phyloP scores from a whole-genome alignment of 1,140 invertebrate genomes.

The Sarcophaga bullata region DNA sequence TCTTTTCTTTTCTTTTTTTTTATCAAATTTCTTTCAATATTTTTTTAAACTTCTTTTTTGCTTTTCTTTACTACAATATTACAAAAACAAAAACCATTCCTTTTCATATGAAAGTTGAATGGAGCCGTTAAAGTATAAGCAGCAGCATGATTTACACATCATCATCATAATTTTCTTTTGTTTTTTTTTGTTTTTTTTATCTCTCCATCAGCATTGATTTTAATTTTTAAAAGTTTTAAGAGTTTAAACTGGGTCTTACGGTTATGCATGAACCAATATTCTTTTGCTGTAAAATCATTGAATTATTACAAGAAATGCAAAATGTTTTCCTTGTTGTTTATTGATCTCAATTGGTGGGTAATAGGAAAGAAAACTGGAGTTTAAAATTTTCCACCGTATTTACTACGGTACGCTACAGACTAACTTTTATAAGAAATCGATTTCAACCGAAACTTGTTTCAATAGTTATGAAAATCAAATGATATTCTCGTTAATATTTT shows the following conservation, averaged over 20 bases:
- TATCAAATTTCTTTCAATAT: neutral
- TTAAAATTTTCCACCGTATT: no score
- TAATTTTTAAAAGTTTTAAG: neutral
- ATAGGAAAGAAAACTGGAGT: neutral
- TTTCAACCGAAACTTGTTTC: no score
- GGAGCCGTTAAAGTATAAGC: neutral
- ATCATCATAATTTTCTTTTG: neutral
- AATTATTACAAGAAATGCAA: neutral
- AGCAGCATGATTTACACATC: slow-evolving; percentile 2
- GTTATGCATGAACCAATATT: neutral
- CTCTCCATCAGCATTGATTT: neutral
- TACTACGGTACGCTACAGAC: no score
- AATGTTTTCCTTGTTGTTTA: neutral
- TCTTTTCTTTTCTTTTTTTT: neutral
- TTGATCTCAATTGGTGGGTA: slow-evolving; percentile 5
- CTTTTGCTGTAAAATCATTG: neutral
- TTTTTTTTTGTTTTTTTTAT: neutral
- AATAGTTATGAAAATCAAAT: no score
- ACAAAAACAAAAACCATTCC: neutral
- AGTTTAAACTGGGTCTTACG: slow-evolving; percentile 3
- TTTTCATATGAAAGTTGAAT: neutral
- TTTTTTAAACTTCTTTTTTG: no score
- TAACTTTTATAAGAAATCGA: no score
- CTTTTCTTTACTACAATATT: no score
- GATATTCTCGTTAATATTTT: no score